Percentiles rank a stretch among this genome's conserved stretches.
Conservation (phyloP, 2,113 vertebrate species). For the Dipodomys merriami region DNA sequence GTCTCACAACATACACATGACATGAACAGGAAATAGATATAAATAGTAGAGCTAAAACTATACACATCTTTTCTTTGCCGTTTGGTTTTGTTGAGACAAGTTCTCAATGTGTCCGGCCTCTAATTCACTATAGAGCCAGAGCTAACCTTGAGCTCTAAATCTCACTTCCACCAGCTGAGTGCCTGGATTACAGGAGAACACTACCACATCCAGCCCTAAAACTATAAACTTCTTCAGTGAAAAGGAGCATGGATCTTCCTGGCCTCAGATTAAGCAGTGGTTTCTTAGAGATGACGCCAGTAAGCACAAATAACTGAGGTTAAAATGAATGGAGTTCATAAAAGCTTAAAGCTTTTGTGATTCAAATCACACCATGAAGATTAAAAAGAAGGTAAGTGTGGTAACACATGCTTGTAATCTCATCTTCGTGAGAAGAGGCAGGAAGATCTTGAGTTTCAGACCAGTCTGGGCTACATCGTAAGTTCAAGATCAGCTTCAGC, state of each 20-base stretch:
- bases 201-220: background rate
- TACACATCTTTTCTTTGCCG: background rate
- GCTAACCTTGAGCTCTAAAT: no score
- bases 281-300: background rate
- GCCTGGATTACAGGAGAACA: no score
- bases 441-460: no score
- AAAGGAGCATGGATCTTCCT: background rate
- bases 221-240: background rate
- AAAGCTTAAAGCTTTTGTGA: background rate
- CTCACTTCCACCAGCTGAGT: no score
- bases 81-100: no score
- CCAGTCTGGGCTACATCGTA: no score
- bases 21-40: background rate
- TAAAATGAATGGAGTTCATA: background rate
- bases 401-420: no score
- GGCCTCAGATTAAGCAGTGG: background rate
- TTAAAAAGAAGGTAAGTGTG: background rate
- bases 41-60: background rate
- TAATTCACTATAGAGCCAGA: no score
- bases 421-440: no score
- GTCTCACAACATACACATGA: background rate
- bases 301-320: background rate
- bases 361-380: background rate
- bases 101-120: no score
- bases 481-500: no score